Base-by-base conservation (phyloP, 1,140 invertebrate species). In the Condylostylus longicornis region DNA sequence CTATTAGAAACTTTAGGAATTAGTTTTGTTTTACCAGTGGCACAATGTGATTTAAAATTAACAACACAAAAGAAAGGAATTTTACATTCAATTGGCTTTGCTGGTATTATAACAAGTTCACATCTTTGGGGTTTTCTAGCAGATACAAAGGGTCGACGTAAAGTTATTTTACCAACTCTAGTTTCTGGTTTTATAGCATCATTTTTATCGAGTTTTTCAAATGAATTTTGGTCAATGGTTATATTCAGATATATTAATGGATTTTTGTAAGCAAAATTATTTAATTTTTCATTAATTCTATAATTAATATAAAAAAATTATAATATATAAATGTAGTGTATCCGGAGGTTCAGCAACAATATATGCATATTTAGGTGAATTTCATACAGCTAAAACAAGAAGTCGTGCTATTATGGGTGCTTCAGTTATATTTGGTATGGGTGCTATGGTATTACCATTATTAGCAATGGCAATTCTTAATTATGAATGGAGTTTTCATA, bases 51-150 rank as follows among this genome's bases (percentile, higher is more conserved):
- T 53, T 56, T 81, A 14, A 42, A 69, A 27, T 52, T 79, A 3
- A 65, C 66, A 4, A 47, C 70, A 18, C 53, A 68, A 21, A 62
- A 75, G 19, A 72, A 75, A 48, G 75, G 76, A 0, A 61, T 72
- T 46, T 51, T 79, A 0, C 42, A 42, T 40, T 38, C 44, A 5
- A 40, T 46, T 22, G 39, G 40, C 9, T 49, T 41, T 38, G 40
- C 68, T 40, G 75, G 77, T 74, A 67, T 68, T 31, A 68, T 69
- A 35, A 43, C 65, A 8, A 67, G 58, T 3, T 66, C 65, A 2
- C 67, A 68, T 49, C 52, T 82, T 28, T 86, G 82, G 81, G 82
- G 82, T 23, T 79, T 73, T 42, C 45, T 85, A 13, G 76, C 78
- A 0, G 83, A 88, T 53, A 72, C 73, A 0, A 61, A 69, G 3